Percentiles rank a stretch among this genome's conserved stretches.
phyloP scores from a whole-genome alignment of 2,888 invertebrate species.

The Philhelius pedissequus region DNA sequence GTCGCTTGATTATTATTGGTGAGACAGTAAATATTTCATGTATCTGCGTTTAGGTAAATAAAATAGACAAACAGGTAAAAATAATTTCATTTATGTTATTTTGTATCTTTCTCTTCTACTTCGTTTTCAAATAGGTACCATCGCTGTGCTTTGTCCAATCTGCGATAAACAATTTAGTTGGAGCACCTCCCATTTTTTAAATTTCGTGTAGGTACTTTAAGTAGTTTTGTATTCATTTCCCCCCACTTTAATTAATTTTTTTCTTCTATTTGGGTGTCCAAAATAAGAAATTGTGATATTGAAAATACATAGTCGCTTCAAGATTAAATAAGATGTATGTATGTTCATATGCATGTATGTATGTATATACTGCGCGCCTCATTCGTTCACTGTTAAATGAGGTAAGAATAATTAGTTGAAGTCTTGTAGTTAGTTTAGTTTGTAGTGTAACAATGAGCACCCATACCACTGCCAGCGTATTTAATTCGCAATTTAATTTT shows the following conservation, averaged over 20 bases:
- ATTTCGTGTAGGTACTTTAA: constrained; percentile 49
- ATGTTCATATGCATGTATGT: not conserved
- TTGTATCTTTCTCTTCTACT: constrained; percentile 4
- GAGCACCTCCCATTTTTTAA: constrained; percentile 70
- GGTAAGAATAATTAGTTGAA: constrained; percentile 36
- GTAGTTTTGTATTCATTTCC: constrained; percentile 28
- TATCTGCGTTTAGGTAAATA: constrained; percentile 58
- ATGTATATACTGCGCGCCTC: not conserved
- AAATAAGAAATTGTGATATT: constrained; percentile 37
- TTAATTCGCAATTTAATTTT: not conserved
- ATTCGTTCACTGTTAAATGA: constrained; percentile 54
- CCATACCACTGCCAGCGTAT: not conserved
- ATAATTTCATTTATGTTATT: constrained; percentile 50
- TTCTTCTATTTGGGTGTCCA: not conserved
- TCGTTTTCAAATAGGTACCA: constrained; percentile 16
- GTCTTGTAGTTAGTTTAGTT: constrained; percentile 32
- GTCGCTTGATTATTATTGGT: constrained; percentile 61
- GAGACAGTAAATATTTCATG: constrained; percentile 45
- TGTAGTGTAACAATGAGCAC: not conserved
- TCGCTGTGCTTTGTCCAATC: constrained; percentile 68
- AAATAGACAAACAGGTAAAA: constrained; percentile 66
- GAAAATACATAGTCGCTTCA: constrained; percentile 51
- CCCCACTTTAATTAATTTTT: constrained; percentile 28
- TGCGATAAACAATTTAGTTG: constrained; percentile 69
- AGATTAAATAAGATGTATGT: no score